Evolutionary conservation across 2,797 vertebrate species (phyloP).

Genomic region (Lacerta agilis): DNA sequence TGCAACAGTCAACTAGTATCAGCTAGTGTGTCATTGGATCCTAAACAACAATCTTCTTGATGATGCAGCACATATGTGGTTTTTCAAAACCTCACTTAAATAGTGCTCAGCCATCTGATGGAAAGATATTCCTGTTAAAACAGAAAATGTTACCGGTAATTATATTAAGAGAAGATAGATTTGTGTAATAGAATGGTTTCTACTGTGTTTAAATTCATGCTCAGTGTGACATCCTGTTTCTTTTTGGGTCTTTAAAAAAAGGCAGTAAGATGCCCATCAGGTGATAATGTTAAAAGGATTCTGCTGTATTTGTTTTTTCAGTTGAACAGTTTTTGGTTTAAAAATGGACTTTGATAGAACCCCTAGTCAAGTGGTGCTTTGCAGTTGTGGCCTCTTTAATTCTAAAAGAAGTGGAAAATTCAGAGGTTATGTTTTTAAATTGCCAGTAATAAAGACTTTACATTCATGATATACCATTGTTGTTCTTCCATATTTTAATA

Average conservation of each 20-base stretch:
- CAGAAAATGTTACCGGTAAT: background rate
- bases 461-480: background rate
- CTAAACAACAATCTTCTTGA: background rate
- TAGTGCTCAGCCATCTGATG: background rate
- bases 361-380: background rate
- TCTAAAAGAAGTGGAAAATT: constrained; percentile 22
- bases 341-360: constrained; percentile 2
- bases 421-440: constrained; percentile 15
- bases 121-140: background rate
- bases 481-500: background rate
- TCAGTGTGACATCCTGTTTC: background rate
- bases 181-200: background rate
- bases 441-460: background rate
- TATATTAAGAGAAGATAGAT: background rate
- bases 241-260: background rate
- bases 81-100: background rate
- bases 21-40: background rate
- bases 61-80: background rate
- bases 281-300: background rate
- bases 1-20: background rate
- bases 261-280: background rate
- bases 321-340: background rate
- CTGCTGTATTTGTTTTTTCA: constrained; percentile 3
- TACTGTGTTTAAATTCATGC: background rate
- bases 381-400: background rate